A percentile compares a stretch with the other conserved stretches of the same genome.
phyloP scores from a whole-genome alignment of 2,113 vertebrate species.

The Polypterus bichir region DNA sequence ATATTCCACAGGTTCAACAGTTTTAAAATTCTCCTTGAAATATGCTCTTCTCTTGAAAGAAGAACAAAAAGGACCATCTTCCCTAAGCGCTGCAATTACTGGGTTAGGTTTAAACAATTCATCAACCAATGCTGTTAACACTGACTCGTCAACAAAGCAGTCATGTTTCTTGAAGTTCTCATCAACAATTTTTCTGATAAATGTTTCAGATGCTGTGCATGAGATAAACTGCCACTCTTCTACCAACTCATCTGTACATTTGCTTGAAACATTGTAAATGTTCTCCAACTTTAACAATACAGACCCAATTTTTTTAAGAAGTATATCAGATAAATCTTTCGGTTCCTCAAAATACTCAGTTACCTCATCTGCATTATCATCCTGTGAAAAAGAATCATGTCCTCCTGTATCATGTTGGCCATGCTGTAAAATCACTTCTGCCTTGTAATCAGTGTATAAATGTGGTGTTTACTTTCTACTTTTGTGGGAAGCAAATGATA shows the following conservation, averaged over 20 bases:
- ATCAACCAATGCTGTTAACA: constrained; percentile 10
- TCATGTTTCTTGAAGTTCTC: constrained; percentile 5
- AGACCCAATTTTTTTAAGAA: constrained; percentile 6
- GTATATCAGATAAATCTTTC: constrained; percentile 10
- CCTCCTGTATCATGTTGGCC: not conserved
- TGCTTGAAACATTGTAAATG: constrained; percentile 15
- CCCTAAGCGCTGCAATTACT: constrained; percentile 7
- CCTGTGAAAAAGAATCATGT: constrained; percentile 9
- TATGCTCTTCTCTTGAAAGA: constrained; percentile 7
- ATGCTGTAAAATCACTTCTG: constrained; percentile 3
- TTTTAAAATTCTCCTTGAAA: constrained; percentile 7
- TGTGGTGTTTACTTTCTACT: constrained; percentile 1
- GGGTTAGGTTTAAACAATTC: constrained; percentile 8
- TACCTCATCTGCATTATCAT: constrained; percentile 10
- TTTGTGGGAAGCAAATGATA: constrained; percentile 12
- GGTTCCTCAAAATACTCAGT: constrained; percentile 14
- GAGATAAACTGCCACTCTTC: constrained; percentile 14
- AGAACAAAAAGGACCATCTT: constrained; percentile 10
- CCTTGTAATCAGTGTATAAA: constrained; percentile 1
- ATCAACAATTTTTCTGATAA: constrained; percentile 4
- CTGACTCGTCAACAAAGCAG: constrained; percentile 9
- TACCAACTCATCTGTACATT: constrained; percentile 10
- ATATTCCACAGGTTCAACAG: constrained; percentile 14
- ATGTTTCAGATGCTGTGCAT: not conserved
- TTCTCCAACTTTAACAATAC: constrained; percentile 15